Evolutionary conservation across 2,888 invertebrate species (phyloP).

Genomic region (Athalia cordata): DNA sequence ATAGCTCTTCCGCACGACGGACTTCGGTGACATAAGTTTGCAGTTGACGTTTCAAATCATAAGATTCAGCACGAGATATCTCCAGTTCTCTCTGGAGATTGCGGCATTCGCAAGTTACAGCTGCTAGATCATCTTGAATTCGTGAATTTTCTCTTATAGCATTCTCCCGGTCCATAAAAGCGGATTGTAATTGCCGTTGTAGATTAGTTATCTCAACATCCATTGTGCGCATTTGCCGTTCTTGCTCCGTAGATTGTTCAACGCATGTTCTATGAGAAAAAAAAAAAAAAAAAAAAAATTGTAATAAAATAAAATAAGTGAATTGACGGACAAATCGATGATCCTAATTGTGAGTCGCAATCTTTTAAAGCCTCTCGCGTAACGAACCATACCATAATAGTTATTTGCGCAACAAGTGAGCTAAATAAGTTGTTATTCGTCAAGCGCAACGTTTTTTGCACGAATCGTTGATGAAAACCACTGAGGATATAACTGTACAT

Average conservation of each 20-base stretch:
- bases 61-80: conserved; percentile 82
- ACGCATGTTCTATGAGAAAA: conserved; percentile 60
- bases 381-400: neutral
- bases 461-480: too few species aligned
- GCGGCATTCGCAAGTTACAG: conserved; percentile 79
- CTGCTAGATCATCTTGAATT: conserved; percentile 83
- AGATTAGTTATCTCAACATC: conserved; percentile 76
- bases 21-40: conserved; percentile 90
- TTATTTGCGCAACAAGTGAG: too few species aligned
- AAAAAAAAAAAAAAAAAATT: neutral
- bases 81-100: conserved; percentile 81
- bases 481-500: too few species aligned
- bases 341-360: neutral
- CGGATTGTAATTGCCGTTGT: conserved; percentile 78
- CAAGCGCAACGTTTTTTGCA: too few species aligned
- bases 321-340: neutral
- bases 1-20: conserved; percentile 85
- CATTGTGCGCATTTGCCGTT: conserved; percentile 64
- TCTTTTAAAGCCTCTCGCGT: neutral
- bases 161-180: conserved; percentile 77
- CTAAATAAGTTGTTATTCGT: too few species aligned
- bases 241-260: conserved; percentile 66
- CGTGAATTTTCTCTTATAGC: conserved; percentile 82
- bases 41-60: conserved; percentile 83
- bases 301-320: neutral